Evolutionary conservation across 2,113 vertebrate species (phyloP).

Genomic region (Rissa tridactyla): DNA sequence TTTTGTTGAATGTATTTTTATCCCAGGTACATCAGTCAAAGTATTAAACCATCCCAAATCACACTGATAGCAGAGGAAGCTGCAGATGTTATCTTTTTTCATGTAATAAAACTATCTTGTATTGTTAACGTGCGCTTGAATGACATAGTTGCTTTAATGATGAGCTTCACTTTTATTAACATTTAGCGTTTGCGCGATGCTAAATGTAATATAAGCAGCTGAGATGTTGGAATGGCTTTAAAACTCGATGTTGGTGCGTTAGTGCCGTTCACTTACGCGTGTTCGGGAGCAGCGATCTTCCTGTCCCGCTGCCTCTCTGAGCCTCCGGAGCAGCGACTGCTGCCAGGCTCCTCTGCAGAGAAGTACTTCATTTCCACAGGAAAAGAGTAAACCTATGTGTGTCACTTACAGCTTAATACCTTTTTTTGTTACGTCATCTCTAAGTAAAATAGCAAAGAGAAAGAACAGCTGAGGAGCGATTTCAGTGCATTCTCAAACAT

Average conservation of each 20-base stretch:
- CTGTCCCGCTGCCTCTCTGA: too few species aligned
- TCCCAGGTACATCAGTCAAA: not conserved
- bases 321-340: not conserved
- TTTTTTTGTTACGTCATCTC: not conserved
- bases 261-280: fast-evolving
- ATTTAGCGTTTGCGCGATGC: fast-evolving
- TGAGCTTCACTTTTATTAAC: not conserved
- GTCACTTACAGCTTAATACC: not conserved
- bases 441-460: not conserved
- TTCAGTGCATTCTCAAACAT: not conserved
- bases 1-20: not conserved
- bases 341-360: fast-evolving
- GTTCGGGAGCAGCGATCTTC: not conserved
- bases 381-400: fast-evolving
- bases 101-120: not conserved
- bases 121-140: not conserved
- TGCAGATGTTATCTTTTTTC: not conserved
- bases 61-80: not conserved
- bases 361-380: not conserved
- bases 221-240: not conserved
- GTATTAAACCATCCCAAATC: not conserved
- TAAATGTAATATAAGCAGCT: not conserved
- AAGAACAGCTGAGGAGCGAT: not conserved
- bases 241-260: not conserved
- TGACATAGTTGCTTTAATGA: too few species aligned